Base-by-base conservation (phyloP, 2,797 vertebrate genomes). In the Acanthornis magna region DNA sequence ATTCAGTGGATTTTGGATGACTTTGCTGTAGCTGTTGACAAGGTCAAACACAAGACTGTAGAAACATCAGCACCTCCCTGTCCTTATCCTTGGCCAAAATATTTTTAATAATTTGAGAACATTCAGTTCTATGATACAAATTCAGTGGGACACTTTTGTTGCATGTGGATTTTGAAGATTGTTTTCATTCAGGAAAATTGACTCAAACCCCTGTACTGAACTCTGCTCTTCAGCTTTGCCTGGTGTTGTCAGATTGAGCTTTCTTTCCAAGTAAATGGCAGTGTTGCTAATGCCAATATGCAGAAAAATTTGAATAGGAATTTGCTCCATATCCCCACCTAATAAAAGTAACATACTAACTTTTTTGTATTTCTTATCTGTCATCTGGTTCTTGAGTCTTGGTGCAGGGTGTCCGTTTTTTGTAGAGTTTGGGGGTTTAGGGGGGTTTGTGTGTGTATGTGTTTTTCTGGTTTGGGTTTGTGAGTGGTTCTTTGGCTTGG, bases 21-120 rank as follows among this genome's bases (percentile, higher is more conserved):
- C 93, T 89, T 96, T 95, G 87, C 82, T 88, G 53, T 67, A 72
- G 62, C 85, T 76, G 65, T 96, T 94, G 85, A 90, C 94, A 96
- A 97, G 95, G 94, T 95, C 77, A 0, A 78, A 71, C 51, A 42
- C 71, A 93, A 83, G 82, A 65, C 66, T 77, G 38, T 87, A 48
- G 87, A 81, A 95, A 92, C 65, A 91, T 78, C 77, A 85, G 88
- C 85, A 80, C 87, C 83, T 91, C 92, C 87, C 73, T 94, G 80
- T 91, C 55, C 48, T 79, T 70, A 72, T 48, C 71, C 34, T 89
- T 89, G n/a, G 77, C 75, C 85, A 89, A 88, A 93, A 76, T 90
- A 68, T 43, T 95, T 91, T 85, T 80, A 89, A 89, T 85, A 70
- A 75, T 54, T 85, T 75, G 62, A 75, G 91, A 92, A 96, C 88